phyloP scores from a whole-genome alignment of 2,113 vertebrate genomes.

The Aramus guarauna region DNA sequence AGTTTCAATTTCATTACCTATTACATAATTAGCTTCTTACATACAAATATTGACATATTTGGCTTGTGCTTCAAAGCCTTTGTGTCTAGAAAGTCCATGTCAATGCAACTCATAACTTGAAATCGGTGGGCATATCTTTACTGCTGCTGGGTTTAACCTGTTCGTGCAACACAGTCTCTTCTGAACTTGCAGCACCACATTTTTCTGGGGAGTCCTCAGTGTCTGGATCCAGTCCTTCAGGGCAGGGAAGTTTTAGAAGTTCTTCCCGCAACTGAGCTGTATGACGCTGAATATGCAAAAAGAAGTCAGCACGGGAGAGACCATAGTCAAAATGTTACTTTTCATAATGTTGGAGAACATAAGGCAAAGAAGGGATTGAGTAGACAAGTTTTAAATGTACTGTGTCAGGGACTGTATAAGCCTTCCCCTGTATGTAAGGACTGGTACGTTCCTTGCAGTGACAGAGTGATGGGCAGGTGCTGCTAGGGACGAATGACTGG shows the following conservation, averaged over 20 bases:
- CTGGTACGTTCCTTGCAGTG: background rate
- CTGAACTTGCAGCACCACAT: conserved; percentile 76
- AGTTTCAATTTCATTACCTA: conserved; percentile 86
- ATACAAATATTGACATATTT: conserved; percentile 99
- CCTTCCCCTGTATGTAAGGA: background rate
- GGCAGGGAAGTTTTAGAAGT: conserved; percentile 93
- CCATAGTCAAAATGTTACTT: background rate
- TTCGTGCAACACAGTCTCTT: conserved; percentile 83
- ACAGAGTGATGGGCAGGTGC: background rate
- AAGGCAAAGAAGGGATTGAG: background rate
- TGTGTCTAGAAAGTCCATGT: conserved; percentile 80
- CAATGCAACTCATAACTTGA: conserved; percentile 86
- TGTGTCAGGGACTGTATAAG: background rate
- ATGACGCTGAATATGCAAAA: conserved; percentile 81
- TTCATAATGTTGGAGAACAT: background rate
- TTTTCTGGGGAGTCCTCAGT: conserved; percentile 83
- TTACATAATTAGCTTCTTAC: conserved; percentile 98
- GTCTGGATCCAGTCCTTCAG: conserved; percentile 91
- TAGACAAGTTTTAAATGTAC: background rate
- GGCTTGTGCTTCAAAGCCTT: conserved; percentile 91
- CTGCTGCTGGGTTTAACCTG: conserved; percentile 88
- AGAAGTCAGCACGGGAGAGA: background rate
- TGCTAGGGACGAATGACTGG: background rate
- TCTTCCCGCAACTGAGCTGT: conserved; percentile 95
- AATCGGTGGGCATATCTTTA: conserved; percentile 86